Evolutionary conservation across 2,797 vertebrate species (phyloP).

Genomic region (Darevskia nairensis): DNA sequence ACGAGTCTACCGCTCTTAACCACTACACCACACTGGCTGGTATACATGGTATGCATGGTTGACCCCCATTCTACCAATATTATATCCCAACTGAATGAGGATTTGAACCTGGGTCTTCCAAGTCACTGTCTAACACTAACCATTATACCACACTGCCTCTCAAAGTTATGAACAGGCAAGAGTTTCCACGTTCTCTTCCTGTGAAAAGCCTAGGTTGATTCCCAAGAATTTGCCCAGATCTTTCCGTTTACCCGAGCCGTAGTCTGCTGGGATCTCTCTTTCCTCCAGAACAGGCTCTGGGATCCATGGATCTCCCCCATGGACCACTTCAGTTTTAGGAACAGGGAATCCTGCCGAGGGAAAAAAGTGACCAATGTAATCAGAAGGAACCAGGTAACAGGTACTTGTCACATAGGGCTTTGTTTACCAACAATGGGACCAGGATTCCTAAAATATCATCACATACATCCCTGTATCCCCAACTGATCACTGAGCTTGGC

Average conservation of each 20-base stretch:
- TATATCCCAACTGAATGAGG: not conserved
- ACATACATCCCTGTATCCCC: not conserved
- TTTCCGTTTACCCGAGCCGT: conserved; percentile 2
- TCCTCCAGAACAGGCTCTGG: conserved; percentile 18
- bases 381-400: not conserved
- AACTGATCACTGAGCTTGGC: too few species aligned
- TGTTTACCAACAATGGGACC: too few species aligned
- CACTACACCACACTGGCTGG: too few species aligned
- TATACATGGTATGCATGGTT: not conserved
- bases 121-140: not conserved
- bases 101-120: not conserved
- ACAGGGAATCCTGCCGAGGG: conserved; percentile 1
- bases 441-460: too few species aligned
- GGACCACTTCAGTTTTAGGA: conserved; percentile 26
- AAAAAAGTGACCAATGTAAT: not conserved
- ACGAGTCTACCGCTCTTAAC: too few species aligned
- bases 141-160: not conserved
- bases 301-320: conserved; percentile 33
- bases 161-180: not conserved
- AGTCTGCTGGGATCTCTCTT: conserved; percentile 19
- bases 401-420: not conserved
- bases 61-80: not conserved
- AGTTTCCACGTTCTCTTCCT: not conserved
- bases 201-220: too few species aligned
- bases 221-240: not conserved